Base-by-base conservation (phyloP, 2,888 invertebrate genomes). In the Troides aeacus region DNA sequence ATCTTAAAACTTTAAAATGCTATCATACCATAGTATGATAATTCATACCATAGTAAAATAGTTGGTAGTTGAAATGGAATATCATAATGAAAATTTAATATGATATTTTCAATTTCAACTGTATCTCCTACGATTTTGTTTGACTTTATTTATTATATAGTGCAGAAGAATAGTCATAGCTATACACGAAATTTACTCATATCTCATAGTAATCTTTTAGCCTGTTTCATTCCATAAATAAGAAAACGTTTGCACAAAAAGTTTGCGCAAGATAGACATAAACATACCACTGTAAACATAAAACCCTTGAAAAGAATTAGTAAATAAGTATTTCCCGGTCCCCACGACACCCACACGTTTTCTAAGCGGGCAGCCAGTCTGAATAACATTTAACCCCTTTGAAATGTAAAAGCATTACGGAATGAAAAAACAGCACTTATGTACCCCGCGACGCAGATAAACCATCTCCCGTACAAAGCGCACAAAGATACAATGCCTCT, bases 371-470 rank as follows among this genome's bases (percentile, higher is more conserved):
- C 85, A 88, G 81, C 84, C 84, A 87, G 87, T 82, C 90, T 91
- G 92, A 92, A 92, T 91, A 91, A 90, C 88, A 89, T 92, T 91
- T 92, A 92, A 92, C 92, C 92, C 92, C 90, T 92, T 92, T 92
- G 85, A 92, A 90, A 92, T 91, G 90, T 92, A 90, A 92, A 92
- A 92, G 92, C 92, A 92, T 92, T 92, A 92, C 90, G 87, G 89
- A 92, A 92, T 92, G 92, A 92, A 92, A 92, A 92, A 92, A 92
- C 92, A 92, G 90, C 90, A 92, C 92, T 92, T 89, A 92, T 92
- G 90, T 92, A 92, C 92, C 90, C 88, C 85, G 89, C 90, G 90
- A 90, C 86, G 87, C 85, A 87, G 92, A 92, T 92, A 92, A 92
- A 92, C 90, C 90, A 92, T 92, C 92, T 91, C 90, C 78, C 81